These are phyloP conservation scores for Papilio demoleus DNA, from an alignment of 2,888 invertebrate species.

Conservation along the genomic window DNA sequence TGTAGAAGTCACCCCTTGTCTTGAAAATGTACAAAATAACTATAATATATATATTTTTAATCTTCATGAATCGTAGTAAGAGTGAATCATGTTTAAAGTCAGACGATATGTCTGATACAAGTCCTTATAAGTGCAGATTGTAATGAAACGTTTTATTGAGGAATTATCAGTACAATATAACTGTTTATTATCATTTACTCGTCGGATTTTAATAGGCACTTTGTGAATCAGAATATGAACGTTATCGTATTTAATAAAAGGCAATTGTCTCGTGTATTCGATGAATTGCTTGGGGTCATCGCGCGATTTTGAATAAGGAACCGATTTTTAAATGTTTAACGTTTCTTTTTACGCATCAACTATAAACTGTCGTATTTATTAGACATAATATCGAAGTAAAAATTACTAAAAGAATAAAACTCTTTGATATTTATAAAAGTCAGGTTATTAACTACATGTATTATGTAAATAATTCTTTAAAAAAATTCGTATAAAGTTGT, in stretches of 20 bases:
- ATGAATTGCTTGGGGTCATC: not conserved
- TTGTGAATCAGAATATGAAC: not conserved
- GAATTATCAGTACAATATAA: constrained; percentile 13
- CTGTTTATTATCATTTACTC: constrained; percentile 20
- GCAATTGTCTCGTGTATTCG: not conserved
- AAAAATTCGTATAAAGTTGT: no score
- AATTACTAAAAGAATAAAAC: no score
- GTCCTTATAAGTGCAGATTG: constrained; percentile 12
- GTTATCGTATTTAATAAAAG: constrained; percentile 4
- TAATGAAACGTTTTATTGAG: constrained; percentile 33
- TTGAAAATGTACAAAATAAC: no score
- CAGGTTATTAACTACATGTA: no score
- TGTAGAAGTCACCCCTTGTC: no score
- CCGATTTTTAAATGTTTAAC: no score
- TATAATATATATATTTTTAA: not conserved
- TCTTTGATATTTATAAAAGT: no score
- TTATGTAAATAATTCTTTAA: no score
- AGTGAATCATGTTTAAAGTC: not conserved
- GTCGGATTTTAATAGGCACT: constrained; percentile 9
- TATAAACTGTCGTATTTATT: no score
- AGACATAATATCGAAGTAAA: no score
- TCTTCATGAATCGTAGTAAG: not conserved
- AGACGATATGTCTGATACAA: not conserved
- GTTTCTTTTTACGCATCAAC: no score
- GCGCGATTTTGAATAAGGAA: not conserved